phyloP scores from a whole-genome alignment of 2,797 vertebrate genomes.

The Sebastes itinus region DNA sequence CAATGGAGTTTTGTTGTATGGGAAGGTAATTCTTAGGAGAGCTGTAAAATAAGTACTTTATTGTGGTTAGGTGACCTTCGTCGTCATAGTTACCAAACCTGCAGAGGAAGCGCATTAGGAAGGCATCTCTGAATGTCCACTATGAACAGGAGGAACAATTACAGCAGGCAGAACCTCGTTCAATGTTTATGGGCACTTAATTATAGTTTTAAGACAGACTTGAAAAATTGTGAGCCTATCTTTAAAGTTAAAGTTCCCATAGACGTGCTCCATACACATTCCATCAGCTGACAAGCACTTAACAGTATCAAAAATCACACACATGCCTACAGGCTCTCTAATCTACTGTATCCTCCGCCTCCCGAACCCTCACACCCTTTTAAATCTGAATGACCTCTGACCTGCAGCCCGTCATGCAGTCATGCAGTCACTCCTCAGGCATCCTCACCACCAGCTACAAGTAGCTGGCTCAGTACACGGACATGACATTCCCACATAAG shows the following conservation, averaged over 20 bases:
- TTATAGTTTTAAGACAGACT: background rate
- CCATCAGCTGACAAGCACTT: background rate
- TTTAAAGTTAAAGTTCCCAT: too few relatives aligned
- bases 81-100: too few relatives aligned
- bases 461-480: background rate
- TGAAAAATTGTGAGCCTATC: background rate
- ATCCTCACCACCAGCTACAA: slow-evolving; percentile 22
- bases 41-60: too few relatives aligned
- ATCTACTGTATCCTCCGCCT: background rate
- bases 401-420: background rate
- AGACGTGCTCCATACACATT: background rate
- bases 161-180: background rate
- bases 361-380: background rate
- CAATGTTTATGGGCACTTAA: background rate
- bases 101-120: too few relatives aligned
- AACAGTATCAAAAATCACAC: slow-evolving; percentile 17
- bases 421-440: slow-evolving; percentile 27
- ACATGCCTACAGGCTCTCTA: background rate
- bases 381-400: slow-evolving; percentile 26
- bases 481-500: slow-evolving; percentile 28
- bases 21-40: too few relatives aligned
- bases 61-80: too few relatives aligned
- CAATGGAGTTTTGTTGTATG: too few relatives aligned
- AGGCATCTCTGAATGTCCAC: too few relatives aligned
- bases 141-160: background rate